phyloP scores from a whole-genome alignment of 2,797 vertebrate genomes.

The Sebastes miniatus region DNA sequence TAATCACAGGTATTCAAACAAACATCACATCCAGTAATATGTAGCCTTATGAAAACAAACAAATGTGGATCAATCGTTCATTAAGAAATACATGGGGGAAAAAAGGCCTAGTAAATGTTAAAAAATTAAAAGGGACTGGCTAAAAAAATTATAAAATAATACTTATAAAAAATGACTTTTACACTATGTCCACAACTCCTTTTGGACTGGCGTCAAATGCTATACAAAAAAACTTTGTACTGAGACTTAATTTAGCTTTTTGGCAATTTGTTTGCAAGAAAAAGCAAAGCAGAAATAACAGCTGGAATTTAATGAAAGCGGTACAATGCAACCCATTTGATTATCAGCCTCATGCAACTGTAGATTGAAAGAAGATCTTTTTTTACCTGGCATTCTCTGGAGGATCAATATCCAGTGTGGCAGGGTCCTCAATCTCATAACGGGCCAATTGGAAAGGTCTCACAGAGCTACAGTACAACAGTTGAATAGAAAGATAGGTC shows the following conservation, averaged over 20 bases:
- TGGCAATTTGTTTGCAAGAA: too few relatives aligned
- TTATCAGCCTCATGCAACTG: not conserved
- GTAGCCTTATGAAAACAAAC: not conserved
- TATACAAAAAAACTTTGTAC: too few relatives aligned
- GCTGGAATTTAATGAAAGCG: not conserved
- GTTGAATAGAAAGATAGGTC: not conserved
- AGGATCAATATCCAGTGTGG: not conserved
- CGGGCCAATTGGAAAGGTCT: not conserved
- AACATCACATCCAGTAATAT: not conserved
- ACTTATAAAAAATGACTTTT: not conserved
- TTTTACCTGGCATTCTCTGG: not conserved
- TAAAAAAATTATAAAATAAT: not conserved
- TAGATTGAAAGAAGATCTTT: not conserved
- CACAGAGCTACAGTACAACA: not conserved
- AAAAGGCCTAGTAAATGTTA: not conserved
- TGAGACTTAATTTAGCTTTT: too few relatives aligned
- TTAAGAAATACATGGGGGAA: not conserved
- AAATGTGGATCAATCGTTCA: not conserved
- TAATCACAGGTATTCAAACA: not conserved
- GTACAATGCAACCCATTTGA: rapidly evolving
- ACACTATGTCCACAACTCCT: not conserved
- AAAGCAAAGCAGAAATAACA: not conserved
- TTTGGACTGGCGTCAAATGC: too few relatives aligned
- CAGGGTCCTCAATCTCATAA: not conserved
- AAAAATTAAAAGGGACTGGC: not conserved